Evolutionary conservation across 2,888 invertebrate species (phyloP), one percentile per base, ranked within the genome.

Genomic region (Trimorus sp.): DNA sequence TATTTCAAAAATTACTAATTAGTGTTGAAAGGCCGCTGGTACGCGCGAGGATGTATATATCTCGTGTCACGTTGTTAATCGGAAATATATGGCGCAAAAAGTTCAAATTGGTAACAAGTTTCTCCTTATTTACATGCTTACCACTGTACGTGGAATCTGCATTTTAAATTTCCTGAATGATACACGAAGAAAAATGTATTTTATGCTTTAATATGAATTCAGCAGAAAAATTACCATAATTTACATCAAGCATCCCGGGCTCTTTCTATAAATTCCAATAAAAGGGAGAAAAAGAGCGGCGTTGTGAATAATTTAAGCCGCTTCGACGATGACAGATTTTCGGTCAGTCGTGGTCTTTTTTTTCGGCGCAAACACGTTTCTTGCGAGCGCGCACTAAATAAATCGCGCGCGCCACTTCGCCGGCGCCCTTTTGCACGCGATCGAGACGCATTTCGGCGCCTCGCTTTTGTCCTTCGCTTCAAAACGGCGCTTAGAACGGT

Each of bases 31-130:
- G 59, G 26, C 14, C 9, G 45, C 36, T 51, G 12, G 7, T 45
- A 36, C 8, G n/a, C n/a, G 37, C 12, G 36, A 36, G 26, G 37
- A 66, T 45, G 36, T 45, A 66, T 45, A 15, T 45, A 53, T 37
- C 51, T 66, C 15, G 49, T 53, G 49, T 60, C 51, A 53, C 53
- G 66, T 54, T 65, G 42, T 78, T 71, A 54, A 78, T 53, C 58
- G 54, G 40, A 66, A 69, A 75, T 62, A 70, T 65, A 73, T 58
- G 40, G 51, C 38, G 54, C 38, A 79, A 73, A 69, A 79, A 56
- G 70, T 74, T 79, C 16, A 69, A 79, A 79, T 74, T 68, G 68
- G 73, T 79, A 79, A 79, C 79, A 60, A 79, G 79, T 79, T 73
- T 79, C 69, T 79, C 62, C 69, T 74, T 79, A 79, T 79, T 79